phyloP scores from a whole-genome alignment of 2,888 invertebrate genomes.

The Sphecodes monilicornis region DNA sequence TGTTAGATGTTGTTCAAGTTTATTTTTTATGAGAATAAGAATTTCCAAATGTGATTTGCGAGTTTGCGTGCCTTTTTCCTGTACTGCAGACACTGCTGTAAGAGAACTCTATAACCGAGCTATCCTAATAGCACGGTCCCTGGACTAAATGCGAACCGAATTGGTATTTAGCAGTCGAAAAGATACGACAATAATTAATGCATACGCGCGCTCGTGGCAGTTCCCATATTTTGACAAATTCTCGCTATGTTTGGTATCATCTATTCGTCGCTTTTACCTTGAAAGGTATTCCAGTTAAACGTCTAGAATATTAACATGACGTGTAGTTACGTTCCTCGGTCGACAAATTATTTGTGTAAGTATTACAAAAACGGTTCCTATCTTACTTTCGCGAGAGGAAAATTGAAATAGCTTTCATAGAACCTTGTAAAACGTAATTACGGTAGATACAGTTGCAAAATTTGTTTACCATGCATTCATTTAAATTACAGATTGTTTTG shows the following conservation, averaged over 20 bases:
- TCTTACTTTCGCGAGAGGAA: neutral
- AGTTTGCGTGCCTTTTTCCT: constrained; percentile 2
- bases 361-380: neutral
- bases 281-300: neutral
- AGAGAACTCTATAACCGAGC: constrained; percentile 8
- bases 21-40: neutral
- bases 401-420: neutral
- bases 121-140: constrained; percentile 9
- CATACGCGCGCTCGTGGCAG: neutral
- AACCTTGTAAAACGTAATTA: neutral
- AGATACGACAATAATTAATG: constrained; percentile 33
- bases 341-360: neutral
- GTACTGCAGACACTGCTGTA: constrained; percentile 2
- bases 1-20: neutral
- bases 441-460: neutral
- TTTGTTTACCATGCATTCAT: neutral
- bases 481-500: neutral
- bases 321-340: neutral
- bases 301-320: neutral
- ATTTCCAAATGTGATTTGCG: constrained; percentile 32
- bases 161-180: constrained; percentile 22
- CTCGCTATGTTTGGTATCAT: neutral
- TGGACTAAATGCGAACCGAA: constrained; percentile 28
- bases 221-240: constrained; percentile 10
- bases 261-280: constrained; percentile 8